These are phyloP conservation scores for Haliclona indistincta DNA, from an alignment of 37 sponge, comb jelly and placozoan genomes.

Conservation along the genomic window DNA sequence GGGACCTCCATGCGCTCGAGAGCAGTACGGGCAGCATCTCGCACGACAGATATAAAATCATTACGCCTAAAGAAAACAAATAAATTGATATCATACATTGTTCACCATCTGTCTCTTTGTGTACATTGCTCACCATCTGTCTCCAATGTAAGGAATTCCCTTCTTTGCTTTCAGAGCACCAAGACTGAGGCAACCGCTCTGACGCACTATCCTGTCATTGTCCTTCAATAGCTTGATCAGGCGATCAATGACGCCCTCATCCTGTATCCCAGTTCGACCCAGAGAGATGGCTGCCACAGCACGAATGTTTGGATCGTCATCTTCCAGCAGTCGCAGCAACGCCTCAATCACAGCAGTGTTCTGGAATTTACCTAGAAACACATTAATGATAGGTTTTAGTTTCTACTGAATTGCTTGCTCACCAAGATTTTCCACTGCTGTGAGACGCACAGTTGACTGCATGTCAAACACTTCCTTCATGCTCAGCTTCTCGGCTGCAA, in stretches of 20 bases:
- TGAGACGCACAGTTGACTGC: constrained; percentile 87
- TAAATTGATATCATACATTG: background rate
- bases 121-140: constrained; percentile 65
- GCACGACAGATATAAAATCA: constrained; percentile 94
- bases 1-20: constrained; percentile 82
- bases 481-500: constrained; percentile 79
- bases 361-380: constrained; percentile 67
- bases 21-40: constrained; percentile 91
- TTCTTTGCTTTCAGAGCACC: constrained; percentile 77
- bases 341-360: constrained; percentile 91
- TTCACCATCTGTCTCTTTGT: background rate
- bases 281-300: constrained; percentile 97
- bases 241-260: constrained; percentile 50
- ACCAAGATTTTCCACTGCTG: constrained; percentile 90
- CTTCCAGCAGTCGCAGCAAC: constrained; percentile 70
- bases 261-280: constrained; percentile 64
- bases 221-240: constrained; percentile 79
- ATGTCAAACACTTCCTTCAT: constrained; percentile 96
- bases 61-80: constrained; percentile 74
- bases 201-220: constrained; percentile 86
- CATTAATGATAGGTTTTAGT: background rate
- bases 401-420: background rate
- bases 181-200: constrained; percentile 91
- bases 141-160: constrained; percentile 74
- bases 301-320: constrained; percentile 91